phyloP scores from a whole-genome alignment of 2,797 vertebrate genomes.

The Notoglanidium macrostoma region DNA sequence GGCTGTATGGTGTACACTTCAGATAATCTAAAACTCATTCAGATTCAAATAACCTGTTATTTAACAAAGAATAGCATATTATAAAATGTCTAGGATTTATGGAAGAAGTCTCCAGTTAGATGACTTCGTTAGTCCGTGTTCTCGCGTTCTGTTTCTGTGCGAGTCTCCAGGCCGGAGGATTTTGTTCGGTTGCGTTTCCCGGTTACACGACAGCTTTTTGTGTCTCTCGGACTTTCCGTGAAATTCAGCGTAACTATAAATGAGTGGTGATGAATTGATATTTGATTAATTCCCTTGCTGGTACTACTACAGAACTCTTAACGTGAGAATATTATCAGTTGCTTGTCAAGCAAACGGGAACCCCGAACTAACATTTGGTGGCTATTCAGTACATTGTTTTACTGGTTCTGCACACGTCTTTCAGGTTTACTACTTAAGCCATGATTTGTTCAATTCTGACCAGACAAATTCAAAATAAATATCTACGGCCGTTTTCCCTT shows the following conservation, averaged over 20 bases:
- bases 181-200: neutral
- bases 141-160: too few species aligned
- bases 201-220: neutral
- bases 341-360: neutral
- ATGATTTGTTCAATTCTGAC: neutral
- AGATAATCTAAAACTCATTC: neutral
- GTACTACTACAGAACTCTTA: neutral
- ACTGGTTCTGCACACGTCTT: neutral
- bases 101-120: neutral
- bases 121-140: too few species aligned
- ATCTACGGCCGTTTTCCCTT: neutral
- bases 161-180: neutral
- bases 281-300: neutral
- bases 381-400: neutral
- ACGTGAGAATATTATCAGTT: neutral
- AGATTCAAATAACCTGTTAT: neutral
- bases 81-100: neutral
- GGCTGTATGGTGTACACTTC: too few species aligned
- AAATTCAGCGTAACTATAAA: too few species aligned
- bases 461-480: neutral
- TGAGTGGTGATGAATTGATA: neutral
- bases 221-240: too few species aligned
- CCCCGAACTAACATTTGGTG: neutral
- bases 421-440: neutral
- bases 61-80: neutral